A percentile compares a stretch with the other conserved stretches of the same genome.
These are phyloP conservation scores for Hymenopus coronatus DNA, from an alignment of 2,888 invertebrate species.

Conservation along the genomic window DNA sequence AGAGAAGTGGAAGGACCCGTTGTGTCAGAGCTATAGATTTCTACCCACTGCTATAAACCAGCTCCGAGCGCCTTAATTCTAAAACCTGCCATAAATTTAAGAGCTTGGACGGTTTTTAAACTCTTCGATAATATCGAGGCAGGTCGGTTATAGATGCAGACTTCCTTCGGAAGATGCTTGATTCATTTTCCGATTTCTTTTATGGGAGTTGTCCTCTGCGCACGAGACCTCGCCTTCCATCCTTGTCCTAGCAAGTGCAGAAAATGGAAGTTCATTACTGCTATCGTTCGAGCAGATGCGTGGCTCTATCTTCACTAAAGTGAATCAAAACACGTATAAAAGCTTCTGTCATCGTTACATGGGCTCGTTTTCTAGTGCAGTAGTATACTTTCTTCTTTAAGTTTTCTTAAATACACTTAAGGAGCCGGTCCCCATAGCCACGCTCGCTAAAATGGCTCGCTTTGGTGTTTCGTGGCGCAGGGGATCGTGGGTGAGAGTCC, in stretches of 20 bases:
- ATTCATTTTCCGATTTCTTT: slow-evolving; percentile 1
- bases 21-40: not conserved
- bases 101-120: slow-evolving; percentile 18
- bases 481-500: too few species aligned
- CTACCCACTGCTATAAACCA: not conserved
- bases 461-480: too few species aligned
- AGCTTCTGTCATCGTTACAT: not conserved
- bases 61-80: not conserved
- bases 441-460: too few species aligned
- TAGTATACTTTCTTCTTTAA: too few species aligned
- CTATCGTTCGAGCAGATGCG: not conserved
- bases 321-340: not conserved
- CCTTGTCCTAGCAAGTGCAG: not conserved
- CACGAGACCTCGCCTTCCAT: not conserved
- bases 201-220: not conserved
- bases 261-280: not conserved
- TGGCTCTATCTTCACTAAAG: not conserved
- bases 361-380: too few species aligned
- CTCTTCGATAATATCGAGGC: slow-evolving; percentile 14
- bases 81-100: slow-evolving; percentile 22
- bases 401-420: too few species aligned
- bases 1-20: not conserved
- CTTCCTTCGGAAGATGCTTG: not conserved
- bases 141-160: not conserved
- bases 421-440: too few species aligned